A percentile compares a stretch with the other conserved stretches of the same genome.
phyloP scores from a whole-genome alignment of 2,888 invertebrate genomes.

The Drosophila longiperda region DNA sequence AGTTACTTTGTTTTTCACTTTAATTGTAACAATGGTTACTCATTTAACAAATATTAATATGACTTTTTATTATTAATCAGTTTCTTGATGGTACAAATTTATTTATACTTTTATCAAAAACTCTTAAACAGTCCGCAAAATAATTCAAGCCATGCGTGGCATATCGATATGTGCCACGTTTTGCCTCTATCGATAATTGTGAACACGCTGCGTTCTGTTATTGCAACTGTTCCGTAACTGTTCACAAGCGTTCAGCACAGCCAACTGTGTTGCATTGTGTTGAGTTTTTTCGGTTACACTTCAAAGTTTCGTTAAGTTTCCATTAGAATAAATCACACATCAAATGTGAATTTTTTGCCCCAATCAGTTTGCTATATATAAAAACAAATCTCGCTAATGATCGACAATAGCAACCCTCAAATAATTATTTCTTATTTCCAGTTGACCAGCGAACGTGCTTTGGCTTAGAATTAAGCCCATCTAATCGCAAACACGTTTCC shows the following conservation, averaged over 20 bases:
- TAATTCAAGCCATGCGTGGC: not conserved
- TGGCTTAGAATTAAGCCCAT: conserved; percentile 74
- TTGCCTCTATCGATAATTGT: not conserved
- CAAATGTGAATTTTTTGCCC: not conserved
- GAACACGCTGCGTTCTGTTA: not conserved
- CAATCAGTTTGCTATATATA: conserved; percentile 11
- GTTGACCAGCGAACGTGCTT: conserved; percentile 61
- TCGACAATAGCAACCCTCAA: conserved; percentile 47
- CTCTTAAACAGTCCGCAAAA: not conserved
- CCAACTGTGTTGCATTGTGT: conserved; percentile 9
- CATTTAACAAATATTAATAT: not conserved
- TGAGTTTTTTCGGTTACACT: not conserved
- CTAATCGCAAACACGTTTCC: conserved; percentile 27
- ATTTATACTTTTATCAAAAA: too few species aligned
- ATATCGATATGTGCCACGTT: conserved; percentile 3
- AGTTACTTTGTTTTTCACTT: not conserved
- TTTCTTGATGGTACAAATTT: not conserved
- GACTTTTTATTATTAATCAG: not conserved
- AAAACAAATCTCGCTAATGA: conserved; percentile 68
- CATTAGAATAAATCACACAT: not conserved
- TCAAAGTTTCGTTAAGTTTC: not conserved
- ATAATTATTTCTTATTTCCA: not conserved
- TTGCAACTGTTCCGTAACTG: conserved; percentile 16
- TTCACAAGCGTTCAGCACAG: conserved; percentile 3
- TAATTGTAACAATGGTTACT: not conserved